Base-by-base conservation (phyloP, 2,113 vertebrate genomes). In the Telmatochromis sp. region DNA sequence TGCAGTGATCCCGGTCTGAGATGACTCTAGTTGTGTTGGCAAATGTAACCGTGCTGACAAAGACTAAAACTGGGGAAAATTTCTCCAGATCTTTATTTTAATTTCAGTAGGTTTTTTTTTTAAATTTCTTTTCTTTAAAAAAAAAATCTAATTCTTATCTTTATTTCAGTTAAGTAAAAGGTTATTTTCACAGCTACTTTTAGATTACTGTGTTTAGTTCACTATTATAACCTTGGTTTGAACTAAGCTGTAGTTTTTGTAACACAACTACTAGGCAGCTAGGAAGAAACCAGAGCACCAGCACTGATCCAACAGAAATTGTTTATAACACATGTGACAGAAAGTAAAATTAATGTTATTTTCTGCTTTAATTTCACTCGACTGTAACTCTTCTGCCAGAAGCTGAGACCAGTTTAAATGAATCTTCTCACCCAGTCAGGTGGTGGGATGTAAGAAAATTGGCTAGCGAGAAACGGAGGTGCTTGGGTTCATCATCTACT, bases 401-500 rank as follows among this genome's bases (percentile, higher is more conserved):
- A 83, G 63, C 47, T 53, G 15, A 40, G 51, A 42, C 51, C 65
- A 42, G 53, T 75, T 54, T 55, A 73, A 28, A 40, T 7, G 23
- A 82, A 33, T 60, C 9, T 17, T 60, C 17, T 42, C 23, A 60
- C 33, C 31, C 57, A 65, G 47, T 84, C 83, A 78, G 71, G 37
- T 73, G 28, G 79, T 82, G 63, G 63, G 79, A 85, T 89, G n/a
- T 65, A 90, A 87, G 87, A 83, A 90, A 87, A 88, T 63, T 68
- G 51, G 50, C 82, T 82, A 4, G 71, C 23, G 85, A 87, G 90
- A 84, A 82, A 57, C 2, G 11, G 90, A 93, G 89, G 91, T 91
- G 88, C 86, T 86, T 83, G 86, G 86, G 88, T 94, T 94, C 85
- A 90, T 85, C 83, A 50, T 93, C 88, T 92, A 78, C 88, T 85